phyloP scores from a whole-genome alignment of 2,113 vertebrate species.

The Bagarius yarrelli region DNA sequence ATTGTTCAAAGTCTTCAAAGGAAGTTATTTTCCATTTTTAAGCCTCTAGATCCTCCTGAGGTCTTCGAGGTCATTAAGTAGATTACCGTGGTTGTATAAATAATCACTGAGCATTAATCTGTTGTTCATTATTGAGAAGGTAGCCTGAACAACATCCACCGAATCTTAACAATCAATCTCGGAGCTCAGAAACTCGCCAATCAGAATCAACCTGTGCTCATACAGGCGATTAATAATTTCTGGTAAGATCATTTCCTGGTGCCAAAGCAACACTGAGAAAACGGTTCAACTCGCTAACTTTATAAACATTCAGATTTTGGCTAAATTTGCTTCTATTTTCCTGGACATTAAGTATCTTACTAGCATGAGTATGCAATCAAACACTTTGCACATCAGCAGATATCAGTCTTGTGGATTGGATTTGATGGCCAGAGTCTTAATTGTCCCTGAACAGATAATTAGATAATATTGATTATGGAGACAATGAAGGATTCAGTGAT shows the following conservation, averaged over 20 bases:
- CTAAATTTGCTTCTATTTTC: not conserved
- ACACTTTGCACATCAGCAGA: not conserved
- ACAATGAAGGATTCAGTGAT: not conserved
- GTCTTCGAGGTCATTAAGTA: not conserved
- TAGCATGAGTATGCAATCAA: not conserved
- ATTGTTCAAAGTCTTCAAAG: constrained; percentile 8
- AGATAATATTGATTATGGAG: not conserved
- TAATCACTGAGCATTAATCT: not conserved
- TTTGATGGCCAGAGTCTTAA: not conserved
- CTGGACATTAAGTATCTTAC: not conserved
- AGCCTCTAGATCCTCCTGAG: not conserved
- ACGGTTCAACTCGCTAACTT: not conserved
- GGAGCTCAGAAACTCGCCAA: not conserved
- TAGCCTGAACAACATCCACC: not conserved
- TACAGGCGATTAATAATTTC: too few relatives aligned
- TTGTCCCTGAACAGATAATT: not conserved
- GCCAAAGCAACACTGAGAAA: not conserved
- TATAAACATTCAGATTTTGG: not conserved
- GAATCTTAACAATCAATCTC: not conserved
- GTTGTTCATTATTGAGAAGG: not conserved
- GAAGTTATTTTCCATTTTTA: not conserved
- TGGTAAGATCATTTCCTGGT: too few relatives aligned
- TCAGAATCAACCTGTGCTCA: not conserved
- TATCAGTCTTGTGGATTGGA: not conserved
- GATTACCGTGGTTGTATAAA: not conserved